These are phyloP conservation scores for Galerucella calmariensis DNA, from an alignment of 2,888 invertebrate species.

Conservation along the genomic window DNA sequence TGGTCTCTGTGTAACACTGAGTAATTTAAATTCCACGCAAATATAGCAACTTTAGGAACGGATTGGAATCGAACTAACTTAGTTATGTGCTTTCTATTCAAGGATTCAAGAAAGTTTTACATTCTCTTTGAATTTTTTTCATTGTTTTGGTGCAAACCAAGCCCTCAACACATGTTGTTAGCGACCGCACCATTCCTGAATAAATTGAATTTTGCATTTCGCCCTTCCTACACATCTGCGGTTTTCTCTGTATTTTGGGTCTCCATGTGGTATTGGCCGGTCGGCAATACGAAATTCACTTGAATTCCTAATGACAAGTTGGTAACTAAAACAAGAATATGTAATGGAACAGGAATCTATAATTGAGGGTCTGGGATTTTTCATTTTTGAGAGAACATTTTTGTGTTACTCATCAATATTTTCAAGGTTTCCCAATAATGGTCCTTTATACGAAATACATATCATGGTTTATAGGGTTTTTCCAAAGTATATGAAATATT, in stretches of 20 bases:
- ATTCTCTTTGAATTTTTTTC: not conserved
- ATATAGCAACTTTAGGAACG: too few species aligned
- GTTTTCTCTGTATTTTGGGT: constrained; percentile 12
- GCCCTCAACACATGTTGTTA: constrained; percentile 15
- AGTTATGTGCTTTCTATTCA: not conserved
- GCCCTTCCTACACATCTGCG: not conserved
- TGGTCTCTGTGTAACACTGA: too few species aligned
- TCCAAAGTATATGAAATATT: too few species aligned
- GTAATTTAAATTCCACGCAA: too few species aligned
- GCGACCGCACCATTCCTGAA: constrained; percentile 1
- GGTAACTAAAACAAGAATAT: not conserved
- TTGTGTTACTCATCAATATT: too few species aligned
- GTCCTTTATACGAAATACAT: too few species aligned
- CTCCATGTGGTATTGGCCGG: constrained; percentile 8
- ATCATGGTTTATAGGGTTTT: too few species aligned
- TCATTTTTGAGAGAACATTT: too few species aligned
- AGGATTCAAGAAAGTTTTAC: not conserved
- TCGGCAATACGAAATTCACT: constrained; percentile 8
- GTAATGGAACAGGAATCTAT: constrained; percentile 10
- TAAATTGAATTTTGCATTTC: constrained; percentile 15
- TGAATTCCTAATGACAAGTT: constrained; percentile 15
- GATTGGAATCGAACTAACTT: too few species aligned
- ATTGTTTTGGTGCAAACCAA: not conserved
- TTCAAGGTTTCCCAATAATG: too few species aligned
- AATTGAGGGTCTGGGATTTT: constrained; percentile 10